Conservation (phyloP, 1,140 invertebrate species). For the Hirudo medicinalis region DNA sequence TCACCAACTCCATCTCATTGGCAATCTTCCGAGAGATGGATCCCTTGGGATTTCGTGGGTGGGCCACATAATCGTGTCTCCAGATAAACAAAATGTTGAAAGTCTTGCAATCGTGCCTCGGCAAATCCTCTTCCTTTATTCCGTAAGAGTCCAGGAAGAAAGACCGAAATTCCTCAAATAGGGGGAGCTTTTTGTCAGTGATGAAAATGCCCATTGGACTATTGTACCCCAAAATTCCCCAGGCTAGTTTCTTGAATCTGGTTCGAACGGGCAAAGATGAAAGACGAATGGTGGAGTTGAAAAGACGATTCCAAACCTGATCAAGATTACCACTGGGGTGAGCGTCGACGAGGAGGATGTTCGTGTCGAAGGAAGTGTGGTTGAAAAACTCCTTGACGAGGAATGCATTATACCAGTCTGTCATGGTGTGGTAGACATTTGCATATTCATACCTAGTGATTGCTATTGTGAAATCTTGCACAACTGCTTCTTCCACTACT, state of each 20-base stretch:
- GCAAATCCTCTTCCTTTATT: not conserved
- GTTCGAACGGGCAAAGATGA: constrained; percentile 22
- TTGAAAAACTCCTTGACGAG: constrained; percentile 32
- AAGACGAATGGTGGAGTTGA: constrained; percentile 24
- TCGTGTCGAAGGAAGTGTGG: constrained; percentile 25
- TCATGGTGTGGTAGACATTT: constrained; percentile 39
- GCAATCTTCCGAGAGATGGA: constrained; percentile 29
- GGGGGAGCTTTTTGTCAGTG: constrained; percentile 23
- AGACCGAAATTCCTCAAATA: constrained; percentile 32
- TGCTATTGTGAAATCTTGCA: constrained; percentile 20
- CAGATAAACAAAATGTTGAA: constrained; percentile 32
- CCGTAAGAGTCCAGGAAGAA: constrained; percentile 30
- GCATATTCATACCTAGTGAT: constrained; percentile 34
- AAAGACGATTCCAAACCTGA: constrained; percentile 30
- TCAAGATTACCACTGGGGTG: constrained; percentile 33
- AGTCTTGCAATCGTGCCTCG: constrained; percentile 26
- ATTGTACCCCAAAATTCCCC: constrained; percentile 33
- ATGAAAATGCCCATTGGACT: constrained; percentile 30
- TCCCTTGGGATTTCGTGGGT: constrained; percentile 32
- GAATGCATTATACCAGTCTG: constrained; percentile 37
- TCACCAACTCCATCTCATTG: constrained; percentile 31
- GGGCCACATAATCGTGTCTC: constrained; percentile 33
- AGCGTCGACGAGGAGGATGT: constrained; percentile 32
- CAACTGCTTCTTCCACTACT: not conserved
- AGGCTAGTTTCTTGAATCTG: constrained; percentile 28